Base-by-base conservation (phyloP, 2,797 vertebrate genomes). In the Eulemur rubriventer region DNA sequence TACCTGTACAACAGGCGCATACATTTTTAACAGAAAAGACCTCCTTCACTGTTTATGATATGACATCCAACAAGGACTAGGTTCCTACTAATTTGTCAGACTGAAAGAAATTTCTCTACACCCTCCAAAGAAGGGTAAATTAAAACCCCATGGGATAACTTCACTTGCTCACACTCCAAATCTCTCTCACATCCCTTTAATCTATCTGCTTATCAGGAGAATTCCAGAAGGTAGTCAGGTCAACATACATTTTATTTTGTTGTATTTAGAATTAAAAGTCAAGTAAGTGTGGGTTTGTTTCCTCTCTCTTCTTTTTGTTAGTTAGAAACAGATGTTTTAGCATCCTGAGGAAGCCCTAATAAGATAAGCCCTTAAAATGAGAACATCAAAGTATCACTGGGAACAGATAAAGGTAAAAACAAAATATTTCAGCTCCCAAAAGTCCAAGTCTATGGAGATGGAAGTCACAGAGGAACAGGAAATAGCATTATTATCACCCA, bases 301-400 rank as follows among this genome's bases (percentile, higher is more conserved):
- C 24, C 18, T 52, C 41, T 63, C 50, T 81, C 33, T 52, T 48
- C 24, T 95, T 84, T 79, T 91, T 63, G 20, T 1, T 1, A 52
- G 20, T 92, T 96, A 97, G 59, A 96, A 97, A 91, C 85, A 97
- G 78, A 89, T 96, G 57, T 97, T 98, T 94, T 96, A 97, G 92
- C 94, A 98, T 95, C 95, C 94, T 88, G 93, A 96, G 86, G 79
- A 97, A 98, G 94, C 61, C 67, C 85, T 81, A 97, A 85, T 80
- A 65, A 35, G 91, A n/a, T 94, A 97, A 98, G 55, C 46, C 86
- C 92, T 87, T 93, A 92, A 59, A 89, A 92, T 65, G 55, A 91
- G 61, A 70, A 72, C 63, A 96, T 88, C 95, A 61, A 35, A 84
- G 75, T 89, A 72, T 18, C 75, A 28, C 85, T 70, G 75, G 63